These are phyloP conservation scores for Sebastes schlegelii DNA, from an alignment of 2,113 vertebrate genomes.

Conservation along the genomic window DNA sequence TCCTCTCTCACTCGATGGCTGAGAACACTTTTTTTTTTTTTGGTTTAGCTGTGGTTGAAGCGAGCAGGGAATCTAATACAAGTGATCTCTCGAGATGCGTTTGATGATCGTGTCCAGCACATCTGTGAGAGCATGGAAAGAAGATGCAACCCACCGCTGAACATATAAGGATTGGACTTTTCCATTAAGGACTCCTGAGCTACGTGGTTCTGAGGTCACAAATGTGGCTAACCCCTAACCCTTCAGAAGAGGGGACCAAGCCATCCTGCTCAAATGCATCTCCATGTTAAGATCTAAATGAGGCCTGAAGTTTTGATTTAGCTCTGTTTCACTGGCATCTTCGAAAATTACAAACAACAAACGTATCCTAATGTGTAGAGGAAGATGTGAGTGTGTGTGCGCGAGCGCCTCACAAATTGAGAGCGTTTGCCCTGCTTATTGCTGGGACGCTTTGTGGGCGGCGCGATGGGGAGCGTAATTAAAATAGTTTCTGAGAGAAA, in stretches of 20 bases:
- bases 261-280: background rate
- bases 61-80: conserved; percentile 1
- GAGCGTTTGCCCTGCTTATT: conserved; percentile 80
- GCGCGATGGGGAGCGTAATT: conserved; percentile 85
- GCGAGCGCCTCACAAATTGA: conserved; percentile 67
- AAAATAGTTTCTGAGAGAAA: conserved; percentile 91
- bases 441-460: conserved; percentile 87
- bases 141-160: conserved; percentile 4
- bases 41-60: background rate
- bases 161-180: background rate
- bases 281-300: background rate
- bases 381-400: background rate
- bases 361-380: conserved; percentile 4
- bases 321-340: background rate
- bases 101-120: background rate
- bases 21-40: background rate
- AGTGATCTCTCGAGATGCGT: conserved; percentile 7
- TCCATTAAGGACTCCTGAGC: background rate
- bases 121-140: background rate
- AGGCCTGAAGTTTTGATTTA: background rate
- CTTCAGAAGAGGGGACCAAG: background rate
- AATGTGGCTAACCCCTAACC: background rate
- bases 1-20: background rate
- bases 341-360: conserved; percentile 27
- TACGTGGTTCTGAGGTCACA: background rate